A percentile compares a stretch with the other conserved stretches of the same genome.
These are phyloP conservation scores for Drosophila carrolli DNA, from an alignment of 1,140 invertebrate species.

Conservation along the genomic window DNA sequence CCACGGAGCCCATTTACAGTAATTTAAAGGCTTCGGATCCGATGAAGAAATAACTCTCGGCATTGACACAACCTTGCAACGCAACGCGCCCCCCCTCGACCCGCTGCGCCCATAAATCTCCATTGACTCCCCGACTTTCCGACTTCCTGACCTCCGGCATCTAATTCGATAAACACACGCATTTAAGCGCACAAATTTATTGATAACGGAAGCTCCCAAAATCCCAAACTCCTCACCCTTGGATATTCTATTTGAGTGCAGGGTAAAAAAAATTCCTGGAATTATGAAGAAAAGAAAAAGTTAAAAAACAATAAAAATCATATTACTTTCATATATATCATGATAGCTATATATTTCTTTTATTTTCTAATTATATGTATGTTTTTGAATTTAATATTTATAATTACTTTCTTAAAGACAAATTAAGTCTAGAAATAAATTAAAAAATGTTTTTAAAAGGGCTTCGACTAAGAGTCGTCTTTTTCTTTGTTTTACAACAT, in stretches of 20 bases:
- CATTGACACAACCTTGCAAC: constrained; percentile 38
- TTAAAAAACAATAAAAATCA: too few relatives aligned
- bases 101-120: constrained; percentile 32
- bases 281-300: too few relatives aligned
- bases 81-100: not conserved
- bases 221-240: not conserved
- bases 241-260: constrained; percentile 1
- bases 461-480: too few relatives aligned
- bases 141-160: constrained; percentile 36
- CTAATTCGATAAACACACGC: constrained; percentile 77
- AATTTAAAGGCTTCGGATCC: constrained; percentile 60
- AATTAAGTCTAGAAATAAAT: too few relatives aligned
- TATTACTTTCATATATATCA: too few relatives aligned
- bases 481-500: too few relatives aligned
- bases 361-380: too few relatives aligned
- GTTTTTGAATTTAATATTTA: too few relatives aligned
- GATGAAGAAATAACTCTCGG: constrained; percentile 7
- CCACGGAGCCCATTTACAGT: constrained; percentile 72
- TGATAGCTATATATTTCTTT: too few relatives aligned
- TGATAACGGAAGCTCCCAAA: constrained; percentile 64
- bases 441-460: too few relatives aligned
- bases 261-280: not conserved
- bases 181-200: constrained; percentile 75
- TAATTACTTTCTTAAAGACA: too few relatives aligned
- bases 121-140: constrained; percentile 21